Percentiles rank a stretch among this genome's conserved stretches.
Evolutionary conservation across 2,113 vertebrate species (phyloP).

Genomic region (Hyaena hyaena): DNA sequence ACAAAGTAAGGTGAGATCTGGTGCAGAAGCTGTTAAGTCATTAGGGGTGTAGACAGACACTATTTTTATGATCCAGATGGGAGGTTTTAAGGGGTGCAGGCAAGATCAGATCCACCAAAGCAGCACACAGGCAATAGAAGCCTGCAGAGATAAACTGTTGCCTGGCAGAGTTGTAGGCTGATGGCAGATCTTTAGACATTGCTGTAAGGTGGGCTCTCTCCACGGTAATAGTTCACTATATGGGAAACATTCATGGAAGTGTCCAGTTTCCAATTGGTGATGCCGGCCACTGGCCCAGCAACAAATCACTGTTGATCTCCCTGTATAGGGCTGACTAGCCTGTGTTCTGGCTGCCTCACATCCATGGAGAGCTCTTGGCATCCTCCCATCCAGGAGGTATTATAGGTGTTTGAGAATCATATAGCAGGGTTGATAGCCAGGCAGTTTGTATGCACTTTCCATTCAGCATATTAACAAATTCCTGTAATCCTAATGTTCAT

Average conservation of each 20-base stretch:
- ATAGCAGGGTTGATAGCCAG: background rate
- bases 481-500: background rate
- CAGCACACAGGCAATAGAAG: background rate
- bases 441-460: background rate
- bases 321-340: background rate
- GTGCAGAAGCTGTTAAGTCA: background rate
- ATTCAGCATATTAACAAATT: background rate
- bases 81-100: fast-evolving
- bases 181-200: background rate
- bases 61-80: background rate
- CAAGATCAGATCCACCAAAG: background rate
- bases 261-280: background rate
- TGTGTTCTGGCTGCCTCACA: background rate
- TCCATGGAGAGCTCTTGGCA: background rate
- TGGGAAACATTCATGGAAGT: background rate
- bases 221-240: background rate
- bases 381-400: background rate
- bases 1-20: background rate
- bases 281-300: background rate
- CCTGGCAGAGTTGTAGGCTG: background rate
- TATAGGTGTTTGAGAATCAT: background rate
- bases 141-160: background rate
- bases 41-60: background rate
- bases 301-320: background rate
- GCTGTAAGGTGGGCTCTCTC: background rate